These are phyloP conservation scores for Dermatophagoides farinae DNA, from an alignment of 1,140 invertebrate genomes.

Conservation along the genomic window DNA sequence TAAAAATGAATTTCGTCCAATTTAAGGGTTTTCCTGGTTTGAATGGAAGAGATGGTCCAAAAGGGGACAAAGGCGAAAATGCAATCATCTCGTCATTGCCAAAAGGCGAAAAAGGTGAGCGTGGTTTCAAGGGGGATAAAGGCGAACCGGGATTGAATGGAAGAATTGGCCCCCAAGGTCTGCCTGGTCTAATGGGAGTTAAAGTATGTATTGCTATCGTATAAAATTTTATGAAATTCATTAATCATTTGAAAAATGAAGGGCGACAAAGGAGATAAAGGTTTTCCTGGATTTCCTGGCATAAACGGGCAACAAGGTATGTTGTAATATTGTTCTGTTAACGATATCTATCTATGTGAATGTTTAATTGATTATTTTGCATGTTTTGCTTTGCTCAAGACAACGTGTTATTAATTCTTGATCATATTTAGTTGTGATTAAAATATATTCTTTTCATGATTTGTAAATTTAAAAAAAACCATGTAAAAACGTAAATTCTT, in stretches of 20 bases:
- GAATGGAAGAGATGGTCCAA: not conserved
- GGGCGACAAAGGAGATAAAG: conserved; percentile 16
- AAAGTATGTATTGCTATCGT: conserved; percentile 22
- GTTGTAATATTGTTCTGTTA: too few species aligned
- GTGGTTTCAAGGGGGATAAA: conserved; percentile 1
- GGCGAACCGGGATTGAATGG: conserved; percentile 27
- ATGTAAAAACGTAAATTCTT: too few species aligned
- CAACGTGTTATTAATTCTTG: too few species aligned
- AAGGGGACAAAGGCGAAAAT: not conserved
- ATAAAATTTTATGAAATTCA: conserved; percentile 12
- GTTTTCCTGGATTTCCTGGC: conserved; percentile 2
- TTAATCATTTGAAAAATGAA: conserved; percentile 3
- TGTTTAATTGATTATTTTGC: too few species aligned
- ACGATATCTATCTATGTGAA: too few species aligned
- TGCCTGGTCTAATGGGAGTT: conserved; percentile 36
- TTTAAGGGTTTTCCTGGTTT: not conserved
- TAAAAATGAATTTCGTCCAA: not conserved
- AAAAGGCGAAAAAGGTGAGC: not conserved
- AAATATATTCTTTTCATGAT: too few species aligned
- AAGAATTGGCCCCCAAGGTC: conserved; percentile 28
- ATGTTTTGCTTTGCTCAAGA: too few species aligned
- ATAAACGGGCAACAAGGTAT: not conserved
- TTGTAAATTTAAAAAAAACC: too few species aligned
- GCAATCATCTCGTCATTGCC: not conserved
- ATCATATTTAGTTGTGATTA: too few species aligned